A percentile compares a stretch with the other conserved stretches of the same genome.
Evolutionary conservation across 1,140 invertebrate genomes (phyloP).

Genomic region (Drosophila murphyi): DNA sequence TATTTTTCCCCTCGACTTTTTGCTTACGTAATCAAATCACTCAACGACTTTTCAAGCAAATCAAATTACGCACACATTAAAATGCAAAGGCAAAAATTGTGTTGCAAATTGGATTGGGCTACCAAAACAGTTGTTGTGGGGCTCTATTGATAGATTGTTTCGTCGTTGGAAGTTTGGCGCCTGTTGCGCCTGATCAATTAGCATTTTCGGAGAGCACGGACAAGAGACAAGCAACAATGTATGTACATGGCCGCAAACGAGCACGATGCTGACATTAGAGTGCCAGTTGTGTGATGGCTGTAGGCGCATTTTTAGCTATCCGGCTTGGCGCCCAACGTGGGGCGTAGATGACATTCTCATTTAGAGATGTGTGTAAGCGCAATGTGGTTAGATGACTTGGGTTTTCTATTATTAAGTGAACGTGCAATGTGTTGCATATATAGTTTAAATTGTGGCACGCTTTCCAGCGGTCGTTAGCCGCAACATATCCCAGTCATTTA

Average conservation of each 20-base stretch:
- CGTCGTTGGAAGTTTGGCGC: conserved; percentile 50
- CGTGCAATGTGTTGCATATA: conserved; percentile 1
- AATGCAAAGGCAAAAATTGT: conserved; percentile 46
- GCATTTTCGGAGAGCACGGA: conserved; percentile 54
- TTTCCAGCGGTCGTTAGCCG: conserved; percentile 1
- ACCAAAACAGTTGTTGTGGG: conserved; percentile 13
- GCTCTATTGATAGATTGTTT: conserved; percentile 63
- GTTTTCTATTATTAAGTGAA: not conserved
- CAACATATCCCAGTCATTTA: conserved; percentile 35
- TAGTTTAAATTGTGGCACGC: not conserved
- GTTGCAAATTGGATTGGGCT: conserved; percentile 27
- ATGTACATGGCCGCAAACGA: conserved; percentile 54
- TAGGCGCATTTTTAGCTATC: conserved; percentile 35
- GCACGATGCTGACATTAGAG: conserved; percentile 58
- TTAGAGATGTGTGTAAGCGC: not conserved
- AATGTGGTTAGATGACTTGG: conserved; percentile 8
- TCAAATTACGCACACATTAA: conserved; percentile 69
- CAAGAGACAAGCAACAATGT: conserved; percentile 13
- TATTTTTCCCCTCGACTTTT: conserved; percentile 13
- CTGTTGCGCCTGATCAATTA: conserved; percentile 64
- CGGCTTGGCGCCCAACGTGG: conserved; percentile 44
- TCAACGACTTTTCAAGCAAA: conserved; percentile 74
- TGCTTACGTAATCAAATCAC: conserved; percentile 69
- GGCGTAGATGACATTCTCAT: conserved; percentile 54
- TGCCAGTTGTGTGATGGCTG: conserved; percentile 31